phyloP scores from a whole-genome alignment of 2,797 vertebrate genomes.

The Myotis planiceps region DNA sequence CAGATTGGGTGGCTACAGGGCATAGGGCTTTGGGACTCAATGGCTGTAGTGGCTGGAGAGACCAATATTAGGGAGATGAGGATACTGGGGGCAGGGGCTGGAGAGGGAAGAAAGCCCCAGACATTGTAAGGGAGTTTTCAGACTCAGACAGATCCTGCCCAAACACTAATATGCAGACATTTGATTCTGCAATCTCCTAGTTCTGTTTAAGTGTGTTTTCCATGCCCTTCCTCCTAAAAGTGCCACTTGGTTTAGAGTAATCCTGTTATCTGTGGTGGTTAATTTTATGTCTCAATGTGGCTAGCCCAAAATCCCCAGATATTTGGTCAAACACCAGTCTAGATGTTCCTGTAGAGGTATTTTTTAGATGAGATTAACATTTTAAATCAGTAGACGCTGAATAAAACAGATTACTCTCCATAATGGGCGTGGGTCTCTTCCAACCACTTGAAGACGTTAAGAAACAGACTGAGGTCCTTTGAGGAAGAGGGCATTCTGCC shows the following conservation, averaged over 20 bases:
- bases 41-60: not conserved
- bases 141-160: not conserved
- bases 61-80: not conserved
- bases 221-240: not conserved
- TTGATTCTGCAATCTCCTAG: not conserved
- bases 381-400: not conserved
- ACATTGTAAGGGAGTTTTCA: not conserved
- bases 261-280: not conserved
- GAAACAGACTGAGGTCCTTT: not conserved
- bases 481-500: not conserved
- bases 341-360: not conserved
- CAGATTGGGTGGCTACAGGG: not conserved
- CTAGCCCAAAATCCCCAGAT: slow-evolving; percentile 17
- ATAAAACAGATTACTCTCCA: not conserved
- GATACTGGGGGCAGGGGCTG: not conserved
- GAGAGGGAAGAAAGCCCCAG: not conserved
- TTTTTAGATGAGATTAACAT: not conserved
- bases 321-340: not conserved
- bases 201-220: not conserved
- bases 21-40: not conserved
- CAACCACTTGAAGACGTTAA: not conserved
- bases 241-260: not conserved
- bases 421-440: not conserved
- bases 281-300: not conserved
- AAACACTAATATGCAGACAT: not conserved